A percentile compares a stretch with the other conserved stretches of the same genome.
Evolutionary conservation across 35 echinoderm and acorn worm species (phyloP).

Genomic region (Holothuria glaberrima): DNA sequence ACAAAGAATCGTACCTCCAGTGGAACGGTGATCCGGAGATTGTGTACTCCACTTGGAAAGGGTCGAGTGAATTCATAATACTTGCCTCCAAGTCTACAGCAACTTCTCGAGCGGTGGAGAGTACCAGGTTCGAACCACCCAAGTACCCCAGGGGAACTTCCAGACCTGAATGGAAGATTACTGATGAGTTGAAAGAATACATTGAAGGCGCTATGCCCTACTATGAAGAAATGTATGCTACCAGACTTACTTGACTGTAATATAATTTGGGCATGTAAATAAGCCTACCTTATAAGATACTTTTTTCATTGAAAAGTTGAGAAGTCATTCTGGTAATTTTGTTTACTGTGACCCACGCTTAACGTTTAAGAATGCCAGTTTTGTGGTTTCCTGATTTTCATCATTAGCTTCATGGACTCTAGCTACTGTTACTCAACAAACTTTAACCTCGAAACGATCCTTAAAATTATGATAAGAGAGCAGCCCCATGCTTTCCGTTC

Average conservation of each 20-base stretch:
- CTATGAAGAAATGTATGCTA: constrained; percentile 53
- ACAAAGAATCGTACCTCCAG: constrained; percentile 20
- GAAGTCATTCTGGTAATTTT: too few relatives aligned
- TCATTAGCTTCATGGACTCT: too few relatives aligned
- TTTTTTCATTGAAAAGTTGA: too few relatives aligned
- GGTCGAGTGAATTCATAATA: neutral
- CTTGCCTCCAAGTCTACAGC: neutral
- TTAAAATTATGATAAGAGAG: too few relatives aligned
- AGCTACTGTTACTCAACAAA: too few relatives aligned
- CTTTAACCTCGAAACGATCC: too few relatives aligned
- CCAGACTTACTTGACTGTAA: neutral
- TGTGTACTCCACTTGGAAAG: constrained; percentile 35
- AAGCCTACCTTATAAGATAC: neutral
- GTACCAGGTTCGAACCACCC: constrained; percentile 22
- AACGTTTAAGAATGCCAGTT: too few relatives aligned
- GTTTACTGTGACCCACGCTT: too few relatives aligned
- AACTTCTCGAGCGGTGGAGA: neutral
- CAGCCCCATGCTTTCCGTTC: too few relatives aligned
- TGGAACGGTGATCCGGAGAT: constrained; percentile 26
- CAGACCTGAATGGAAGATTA: constrained; percentile 27
- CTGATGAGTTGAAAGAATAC: constrained; percentile 15
- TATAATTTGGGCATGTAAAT: neutral
- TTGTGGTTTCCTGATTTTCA: too few relatives aligned
- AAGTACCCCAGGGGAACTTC: neutral
- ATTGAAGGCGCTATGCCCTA: constrained; percentile 24